These are phyloP conservation scores for Chloroclysta siterata DNA, from an alignment of 2,888 invertebrate genomes.

Conservation along the genomic window DNA sequence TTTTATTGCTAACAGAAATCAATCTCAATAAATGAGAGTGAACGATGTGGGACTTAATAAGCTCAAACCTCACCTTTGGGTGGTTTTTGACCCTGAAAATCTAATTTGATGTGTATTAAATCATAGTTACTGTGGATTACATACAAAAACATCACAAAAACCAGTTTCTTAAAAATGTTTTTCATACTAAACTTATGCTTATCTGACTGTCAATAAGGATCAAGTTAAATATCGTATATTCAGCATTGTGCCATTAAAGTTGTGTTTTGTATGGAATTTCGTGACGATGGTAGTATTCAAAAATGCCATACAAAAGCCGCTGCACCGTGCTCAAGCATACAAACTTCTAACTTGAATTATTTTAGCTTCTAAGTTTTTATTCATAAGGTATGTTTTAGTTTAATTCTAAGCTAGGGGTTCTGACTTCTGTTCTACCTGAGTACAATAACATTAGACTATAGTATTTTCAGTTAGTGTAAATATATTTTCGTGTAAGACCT, in stretches of 20 bases:
- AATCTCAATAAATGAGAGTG: not conserved
- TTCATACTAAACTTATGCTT: not conserved
- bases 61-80: not conserved
- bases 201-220: conserved; percentile 6
- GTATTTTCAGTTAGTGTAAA: conserved; percentile 65
- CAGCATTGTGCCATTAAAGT: not conserved
- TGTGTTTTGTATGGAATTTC: not conserved
- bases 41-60: not conserved
- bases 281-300: not conserved
- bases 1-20: not conserved
- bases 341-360: conserved; percentile 3
- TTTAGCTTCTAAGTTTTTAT: conserved; percentile 34
- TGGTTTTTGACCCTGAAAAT: not conserved
- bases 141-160: conserved; percentile 11
- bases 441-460: conserved; percentile 66
- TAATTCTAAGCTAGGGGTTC: conserved; percentile 50
- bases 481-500: conserved; percentile 61
- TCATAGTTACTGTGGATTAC: not conserved
- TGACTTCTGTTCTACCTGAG: conserved; percentile 61
- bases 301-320: not conserved
- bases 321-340: conserved; percentile 2
- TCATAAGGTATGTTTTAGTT: conserved; percentile 57
- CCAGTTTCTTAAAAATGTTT: conserved; percentile 9
- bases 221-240: conserved; percentile 1
- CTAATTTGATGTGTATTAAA: not conserved